A percentile compares a stretch with the other conserved stretches of the same genome.
Evolutionary conservation across 2,113 vertebrate genomes (phyloP).

Genomic region (Raja brachyura): DNA sequence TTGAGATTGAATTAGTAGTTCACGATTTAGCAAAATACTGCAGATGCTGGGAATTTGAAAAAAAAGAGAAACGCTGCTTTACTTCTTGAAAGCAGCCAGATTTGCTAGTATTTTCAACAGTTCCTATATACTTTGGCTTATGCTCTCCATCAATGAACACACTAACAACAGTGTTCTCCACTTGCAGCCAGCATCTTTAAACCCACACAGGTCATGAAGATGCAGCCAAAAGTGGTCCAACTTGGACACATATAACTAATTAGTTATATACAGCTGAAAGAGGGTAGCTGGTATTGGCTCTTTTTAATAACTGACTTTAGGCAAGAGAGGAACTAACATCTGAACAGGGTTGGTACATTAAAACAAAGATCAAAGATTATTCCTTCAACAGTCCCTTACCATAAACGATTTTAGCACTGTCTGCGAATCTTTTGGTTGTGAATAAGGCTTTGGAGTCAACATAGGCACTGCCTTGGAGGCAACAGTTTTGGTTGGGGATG

Average conservation of each 20-base stretch:
- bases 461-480: constrained; percentile 74
- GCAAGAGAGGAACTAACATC: neutral
- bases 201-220: neutral
- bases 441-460: constrained; percentile 78
- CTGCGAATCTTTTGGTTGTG: constrained; percentile 63
- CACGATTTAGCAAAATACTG: too few species aligned
- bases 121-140: too few species aligned
- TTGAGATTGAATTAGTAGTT: neutral
- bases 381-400: constrained; percentile 54
- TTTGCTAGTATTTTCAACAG: too few species aligned
- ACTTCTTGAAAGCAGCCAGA: too few species aligned
- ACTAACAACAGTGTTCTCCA: too few species aligned
- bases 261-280: too few species aligned
- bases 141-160: too few species aligned
- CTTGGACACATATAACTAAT: neutral
- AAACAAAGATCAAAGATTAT: neutral
- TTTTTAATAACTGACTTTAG: neutral
- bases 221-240: neutral
- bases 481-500: constrained; percentile 61
- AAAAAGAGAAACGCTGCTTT: too few species aligned
- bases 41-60: too few species aligned
- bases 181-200: too few species aligned
- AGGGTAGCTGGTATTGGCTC: neutral
- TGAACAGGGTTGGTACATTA: neutral
- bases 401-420: constrained; percentile 68